A percentile compares a stretch with the other conserved stretches of the same genome.
phyloP scores from a whole-genome alignment of 1,140 invertebrate genomes.

The Piezodorus guildinii region DNA sequence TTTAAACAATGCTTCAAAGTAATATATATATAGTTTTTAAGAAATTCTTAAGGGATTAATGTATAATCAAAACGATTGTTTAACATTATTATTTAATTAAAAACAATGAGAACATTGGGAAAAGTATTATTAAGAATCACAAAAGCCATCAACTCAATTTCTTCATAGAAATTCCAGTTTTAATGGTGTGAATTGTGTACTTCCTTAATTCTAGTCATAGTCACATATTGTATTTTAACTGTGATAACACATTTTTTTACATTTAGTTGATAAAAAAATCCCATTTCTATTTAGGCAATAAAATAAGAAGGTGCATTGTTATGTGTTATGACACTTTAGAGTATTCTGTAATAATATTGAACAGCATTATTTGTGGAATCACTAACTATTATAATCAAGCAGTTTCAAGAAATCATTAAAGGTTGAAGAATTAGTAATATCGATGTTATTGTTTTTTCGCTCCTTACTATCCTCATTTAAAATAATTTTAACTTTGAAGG shows the following conservation, averaged over 20 bases:
- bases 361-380: too few relatives aligned
- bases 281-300: not conserved
- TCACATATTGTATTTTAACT: constrained; percentile 5
- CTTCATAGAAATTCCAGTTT: not conserved
- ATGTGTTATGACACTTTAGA: too few relatives aligned
- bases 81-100: not conserved
- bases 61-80: not conserved
- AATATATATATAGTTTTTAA: not conserved
- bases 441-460: too few relatives aligned
- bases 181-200: not conserved
- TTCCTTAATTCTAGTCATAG: not conserved
- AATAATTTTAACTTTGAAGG: too few relatives aligned
- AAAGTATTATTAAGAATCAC: not conserved
- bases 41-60: not conserved
- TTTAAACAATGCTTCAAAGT: too few relatives aligned
- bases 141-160: not conserved
- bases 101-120: not conserved
- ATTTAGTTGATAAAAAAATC: not conserved
- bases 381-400: too few relatives aligned
- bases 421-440: too few relatives aligned
- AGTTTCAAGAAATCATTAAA: too few relatives aligned
- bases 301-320: not conserved
- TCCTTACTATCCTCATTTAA: too few relatives aligned
- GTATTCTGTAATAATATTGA: too few relatives aligned
- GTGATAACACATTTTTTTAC: constrained; percentile 5